phyloP scores from a whole-genome alignment of 2,888 invertebrate species.

The Cacoxenus indagator region DNA sequence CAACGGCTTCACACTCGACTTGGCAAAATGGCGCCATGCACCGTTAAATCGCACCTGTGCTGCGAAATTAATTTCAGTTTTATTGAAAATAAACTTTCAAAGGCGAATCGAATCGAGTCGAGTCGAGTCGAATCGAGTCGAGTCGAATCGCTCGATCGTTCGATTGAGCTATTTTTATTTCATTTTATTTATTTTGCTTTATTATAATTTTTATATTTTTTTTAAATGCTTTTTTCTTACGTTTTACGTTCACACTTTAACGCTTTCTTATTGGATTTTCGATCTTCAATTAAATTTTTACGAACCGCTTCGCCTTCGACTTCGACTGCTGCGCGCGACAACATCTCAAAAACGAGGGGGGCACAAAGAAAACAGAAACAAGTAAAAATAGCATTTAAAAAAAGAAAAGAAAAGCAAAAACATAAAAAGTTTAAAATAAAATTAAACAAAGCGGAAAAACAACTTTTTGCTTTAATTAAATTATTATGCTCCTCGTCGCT shows the following conservation, averaged over 20 bases:
- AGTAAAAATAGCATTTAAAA: not conserved
- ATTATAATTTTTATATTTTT: conserved; percentile 14
- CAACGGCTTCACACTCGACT: too few relatives aligned
- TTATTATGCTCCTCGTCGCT: conserved; percentile 42
- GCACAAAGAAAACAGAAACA: not conserved
- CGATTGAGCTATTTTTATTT: too few relatives aligned
- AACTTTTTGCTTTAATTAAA: conserved; percentile 51
- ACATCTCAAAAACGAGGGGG: not conserved
- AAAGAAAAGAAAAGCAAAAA: not conserved
- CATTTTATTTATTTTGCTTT: too few relatives aligned
- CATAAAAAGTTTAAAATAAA: conserved; percentile 6
- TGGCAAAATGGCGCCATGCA: too few relatives aligned
- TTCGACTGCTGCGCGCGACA: conserved; percentile 33
- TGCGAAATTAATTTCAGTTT: conserved; percentile 28
- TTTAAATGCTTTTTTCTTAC: not conserved
- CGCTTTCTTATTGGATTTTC: not conserved
- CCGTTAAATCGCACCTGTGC: conserved; percentile 13
- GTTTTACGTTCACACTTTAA: not conserved
- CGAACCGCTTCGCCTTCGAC: conserved; percentile 43
- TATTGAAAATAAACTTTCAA: conserved; percentile 19
- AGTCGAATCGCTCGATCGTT: conserved; percentile 32
- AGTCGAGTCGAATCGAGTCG: too few relatives aligned
- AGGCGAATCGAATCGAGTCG: conserved; percentile 17
- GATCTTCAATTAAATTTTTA: conserved; percentile 31
- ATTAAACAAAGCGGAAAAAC: conserved; percentile 51